Evolutionary conservation across 2,113 vertebrate species (phyloP).

Genomic region (Catharus bicknelli): DNA sequence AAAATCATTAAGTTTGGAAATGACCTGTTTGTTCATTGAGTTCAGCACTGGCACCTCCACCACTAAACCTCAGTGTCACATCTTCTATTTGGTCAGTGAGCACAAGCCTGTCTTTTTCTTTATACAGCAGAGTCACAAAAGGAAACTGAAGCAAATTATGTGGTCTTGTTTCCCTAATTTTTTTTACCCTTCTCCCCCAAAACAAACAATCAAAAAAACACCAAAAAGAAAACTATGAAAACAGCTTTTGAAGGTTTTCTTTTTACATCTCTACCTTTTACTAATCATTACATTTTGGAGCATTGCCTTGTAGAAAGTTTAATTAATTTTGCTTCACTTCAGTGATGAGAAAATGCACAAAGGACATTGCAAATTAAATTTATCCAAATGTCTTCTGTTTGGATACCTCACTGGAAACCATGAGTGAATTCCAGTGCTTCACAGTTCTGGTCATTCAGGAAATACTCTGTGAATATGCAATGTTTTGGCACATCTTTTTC

Average conservation of each 20-base stretch:
- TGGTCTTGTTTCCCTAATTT: neutral
- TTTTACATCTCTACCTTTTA: neutral
- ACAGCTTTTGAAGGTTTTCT: neutral
- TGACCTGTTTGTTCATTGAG: neutral
- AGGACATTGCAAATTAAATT: neutral
- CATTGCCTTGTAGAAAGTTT: neutral
- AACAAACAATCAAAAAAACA: neutral
- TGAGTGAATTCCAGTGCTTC: neutral
- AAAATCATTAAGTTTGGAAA: neutral
- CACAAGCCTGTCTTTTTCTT: neutral
- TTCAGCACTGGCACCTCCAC: neutral
- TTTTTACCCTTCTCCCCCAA: neutral
- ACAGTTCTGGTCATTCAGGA: neutral
- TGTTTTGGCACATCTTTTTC: slow-evolving; percentile 14
- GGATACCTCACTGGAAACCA: slow-evolving; percentile 26
- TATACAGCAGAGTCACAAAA: neutral
- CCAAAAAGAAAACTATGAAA: neutral
- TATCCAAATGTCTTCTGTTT: neutral
- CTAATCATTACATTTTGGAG: neutral
- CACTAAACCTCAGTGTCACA: neutral
- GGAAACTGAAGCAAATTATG: neutral
- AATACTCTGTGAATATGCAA: slow-evolving; percentile 27
- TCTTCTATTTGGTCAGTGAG: neutral
- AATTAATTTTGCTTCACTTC: slow-evolving; percentile 18
- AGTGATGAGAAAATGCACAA: neutral